These are phyloP conservation scores for Psittacula cyanocephala DNA, from an alignment of 2,113 vertebrate genomes.

Conservation along the genomic window DNA sequence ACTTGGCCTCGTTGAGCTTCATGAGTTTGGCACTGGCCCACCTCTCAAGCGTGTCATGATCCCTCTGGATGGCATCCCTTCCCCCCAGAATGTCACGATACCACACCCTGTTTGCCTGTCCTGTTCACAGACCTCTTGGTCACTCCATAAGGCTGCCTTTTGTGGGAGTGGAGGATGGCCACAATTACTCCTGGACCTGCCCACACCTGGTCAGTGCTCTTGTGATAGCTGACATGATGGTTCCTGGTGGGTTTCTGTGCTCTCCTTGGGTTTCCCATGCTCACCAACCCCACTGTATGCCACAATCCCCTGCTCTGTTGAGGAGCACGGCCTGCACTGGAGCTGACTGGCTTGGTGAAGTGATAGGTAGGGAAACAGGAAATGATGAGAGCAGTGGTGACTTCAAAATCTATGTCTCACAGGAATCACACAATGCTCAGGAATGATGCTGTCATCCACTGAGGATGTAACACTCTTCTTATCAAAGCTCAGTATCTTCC, in stretches of 20 bases:
- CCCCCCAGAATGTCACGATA: not conserved
- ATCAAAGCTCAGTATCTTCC: not conserved
- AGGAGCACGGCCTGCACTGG: fast-evolving
- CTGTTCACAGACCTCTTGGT: not conserved
- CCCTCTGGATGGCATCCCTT: not conserved
- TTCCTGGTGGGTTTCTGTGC: not conserved
- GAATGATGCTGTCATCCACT: not conserved
- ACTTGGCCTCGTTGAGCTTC: not conserved
- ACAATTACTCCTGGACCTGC: not conserved
- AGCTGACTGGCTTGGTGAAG: not conserved
- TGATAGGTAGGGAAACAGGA: not conserved
- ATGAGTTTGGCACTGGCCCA: not conserved
- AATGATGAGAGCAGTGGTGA: not conserved
- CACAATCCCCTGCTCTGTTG: no score
- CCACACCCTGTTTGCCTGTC: no score
- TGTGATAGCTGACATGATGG: not conserved
- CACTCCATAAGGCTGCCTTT: no score
- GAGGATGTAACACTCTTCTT: not conserved
- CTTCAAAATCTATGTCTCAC: not conserved
- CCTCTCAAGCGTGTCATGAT: not conserved
- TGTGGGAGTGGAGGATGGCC: no score
- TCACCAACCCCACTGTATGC: not conserved
- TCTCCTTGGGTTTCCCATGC: not conserved
- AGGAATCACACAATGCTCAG: not conserved
- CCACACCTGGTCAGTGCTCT: not conserved